Base-by-base conservation (phyloP, 2,113 vertebrate genomes). In the Pelmatolapia mariae region DNA sequence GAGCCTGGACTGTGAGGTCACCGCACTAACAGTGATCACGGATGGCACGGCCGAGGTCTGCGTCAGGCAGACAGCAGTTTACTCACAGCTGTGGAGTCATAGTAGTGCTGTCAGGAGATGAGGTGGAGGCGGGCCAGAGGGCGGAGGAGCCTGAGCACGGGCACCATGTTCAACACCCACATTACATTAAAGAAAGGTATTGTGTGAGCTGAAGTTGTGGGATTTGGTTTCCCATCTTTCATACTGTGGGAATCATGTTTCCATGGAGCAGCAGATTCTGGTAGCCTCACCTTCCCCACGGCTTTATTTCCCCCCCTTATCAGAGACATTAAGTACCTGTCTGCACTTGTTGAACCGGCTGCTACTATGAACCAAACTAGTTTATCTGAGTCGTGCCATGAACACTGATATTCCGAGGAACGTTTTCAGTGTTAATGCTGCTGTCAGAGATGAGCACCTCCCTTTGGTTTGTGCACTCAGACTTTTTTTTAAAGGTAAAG, bases 311-410 rank as follows among this genome's bases (percentile, higher is more conserved):
- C 9, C 0, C 40, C 11, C 11, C 59, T 11, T 0, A 66, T 38
- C 61, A 66, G 33, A 22, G 61, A 22, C 33, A 66, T 38, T 38
- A 66, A 38, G 18, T 36, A 36, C 61, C 31, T 66, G 31, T n/a
- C 61, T 66, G 29, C 31, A 38, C 61, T 66, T 66, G 12, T 38
- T 1, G 19, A 66, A 38, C 61, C 1, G 2, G 18, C 4, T 66
- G 33, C 18, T n/a, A 5, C 18, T 0, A 38, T 0, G 61, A 38
- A 1, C 61, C 33, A 38, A 0, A 12, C 33, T 66, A 13, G 3
- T 5, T 0, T 38, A 2, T 38, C 4, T 7, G 31, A n/a, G 61
- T 38, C 7, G 33, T 38, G 33, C 19, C 19, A 3, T 68, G 19
- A 3, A 13, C 61, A n/a, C 61, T 13, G 61, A 8, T 66, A 66